Base-by-base conservation (phyloP, 2,888 invertebrate species). In the Ormyrus labotus region DNA sequence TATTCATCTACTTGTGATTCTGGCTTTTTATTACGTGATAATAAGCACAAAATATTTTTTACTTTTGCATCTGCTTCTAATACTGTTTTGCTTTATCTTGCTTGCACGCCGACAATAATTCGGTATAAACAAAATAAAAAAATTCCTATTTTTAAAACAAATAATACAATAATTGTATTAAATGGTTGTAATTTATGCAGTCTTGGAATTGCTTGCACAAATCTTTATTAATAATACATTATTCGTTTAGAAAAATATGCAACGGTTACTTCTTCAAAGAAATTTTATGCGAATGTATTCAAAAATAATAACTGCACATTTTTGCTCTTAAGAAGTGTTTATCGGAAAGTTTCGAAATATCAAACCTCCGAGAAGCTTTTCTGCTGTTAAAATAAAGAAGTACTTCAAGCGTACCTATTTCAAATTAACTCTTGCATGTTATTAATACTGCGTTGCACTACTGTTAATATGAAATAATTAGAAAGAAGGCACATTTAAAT, bases 161-260 rank as follows among this genome's bases (percentile, higher is more conserved):
- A 51, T 45, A 34, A 74, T 0, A 50, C 57, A 67, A 19, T 45
- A 19, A 67, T 34, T 58, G 65, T 45, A 50, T 19, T n/a, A 11
- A 19, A 8, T 47, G 5, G 19, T 57, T 6, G 2, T 48, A 10
- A 45, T 47, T 61, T 5, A 47, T 45, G 11, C 47, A n/a, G 0
- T 19, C 11, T 55, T n/a, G 69, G 69, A 63, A 76, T 76, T 76
- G 57, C 58, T 65, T 67, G 34, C 53, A 51, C 58, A 48, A 13
- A 64, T 48, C 10, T 57, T 55, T 47, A 48, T 48, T 64, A 47
- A 55, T 48, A 50, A 55, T 73, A n/a, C 5, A 47, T 73, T 47
- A 9, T 53, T 34, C 34, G 4, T 4, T 34, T 34, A 34, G 34
- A 34, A 34, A 34, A 34, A 34, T 34, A 34, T 34, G 34, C 34